Conservation (phyloP, 2,888 invertebrate species). For the Leptothorax acervorum region DNA sequence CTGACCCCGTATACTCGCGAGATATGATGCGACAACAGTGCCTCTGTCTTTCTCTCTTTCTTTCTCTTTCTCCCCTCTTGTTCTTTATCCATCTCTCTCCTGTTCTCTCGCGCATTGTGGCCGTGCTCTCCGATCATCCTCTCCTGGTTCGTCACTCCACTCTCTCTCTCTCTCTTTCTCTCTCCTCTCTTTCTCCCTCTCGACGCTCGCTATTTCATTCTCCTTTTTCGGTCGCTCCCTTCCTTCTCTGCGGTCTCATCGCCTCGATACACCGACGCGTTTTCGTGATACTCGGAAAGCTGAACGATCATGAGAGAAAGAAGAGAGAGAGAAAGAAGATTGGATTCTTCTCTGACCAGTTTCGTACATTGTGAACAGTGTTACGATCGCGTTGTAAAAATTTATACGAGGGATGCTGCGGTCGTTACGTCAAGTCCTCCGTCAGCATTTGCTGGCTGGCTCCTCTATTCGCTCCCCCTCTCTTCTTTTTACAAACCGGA, state of each 20-base stretch:
- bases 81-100: conserved; percentile 1
- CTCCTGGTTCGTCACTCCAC: conserved; percentile 29
- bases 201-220: conserved; percentile 19
- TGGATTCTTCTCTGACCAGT: conserved; percentile 22
- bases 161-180: neutral
- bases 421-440: conserved; percentile 21
- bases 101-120: conserved; percentile 38
- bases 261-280: conserved; percentile 22
- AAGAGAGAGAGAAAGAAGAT: neutral
- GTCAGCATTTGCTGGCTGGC: conserved; percentile 3
- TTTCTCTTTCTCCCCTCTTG: conserved; percentile 33
- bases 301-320: conserved; percentile 5
- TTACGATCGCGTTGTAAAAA: conserved; percentile 48
- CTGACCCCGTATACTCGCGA: conserved; percentile 67
- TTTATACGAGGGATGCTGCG: conserved; percentile 46
- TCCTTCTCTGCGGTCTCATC: conserved; percentile 31
- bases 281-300: conserved; percentile 50
- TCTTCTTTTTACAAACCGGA: conserved; percentile 26
- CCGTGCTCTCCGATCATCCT: conserved; percentile 21
- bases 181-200: neutral
- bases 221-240: conserved; percentile 54
- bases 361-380: conserved; percentile 41
- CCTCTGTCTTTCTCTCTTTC: conserved; percentile 61
- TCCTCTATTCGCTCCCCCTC: neutral
- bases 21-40: conserved; percentile 67